Base-by-base conservation (phyloP, 2,797 vertebrate species). In the Tarsius wallacei region DNA sequence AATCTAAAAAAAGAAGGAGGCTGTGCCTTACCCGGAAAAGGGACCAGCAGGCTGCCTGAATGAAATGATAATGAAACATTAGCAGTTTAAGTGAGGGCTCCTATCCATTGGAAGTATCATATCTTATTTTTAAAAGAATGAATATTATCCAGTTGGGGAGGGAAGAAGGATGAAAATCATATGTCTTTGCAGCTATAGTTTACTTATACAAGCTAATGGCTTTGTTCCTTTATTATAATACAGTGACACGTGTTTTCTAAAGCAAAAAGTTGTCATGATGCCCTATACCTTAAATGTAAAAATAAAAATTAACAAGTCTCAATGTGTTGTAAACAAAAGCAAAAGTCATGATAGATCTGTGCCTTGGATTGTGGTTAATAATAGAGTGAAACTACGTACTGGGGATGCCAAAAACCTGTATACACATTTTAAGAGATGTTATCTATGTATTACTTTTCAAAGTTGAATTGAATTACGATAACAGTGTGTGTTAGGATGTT, bases 221-320 rank as follows among this genome's bases (percentile, higher is more conserved):
- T 80, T 84, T 96, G 42, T 59, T 90, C n/a, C 55, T 86, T 93
- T 95, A 63, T 92, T 95, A 73, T 66, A 26, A 88, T 85, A 63
- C 22, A 80, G 17, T 91, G 68, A 78, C 83, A 63, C 64, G 63
- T 70, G 31, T 91, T 94, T 90, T 95, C 66, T 74, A 57, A 91
- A 92, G 36, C 55, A 94, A 87, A 88, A 94, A 77, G 49, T 86
- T 96, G 36, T 74, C 59, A 73, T 81, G 70, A 90, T 73, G 55
- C 42, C 36, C 31, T 84, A 1, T 97, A 64, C 31, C 55, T 81
- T 85, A 96, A 81, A 36, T 80, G 26, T 64, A 42, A 70, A 31
- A 85, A 73, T 68, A 59, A 81, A 53, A 49, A 57, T 66, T 63
- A 84, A 93, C 11, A 77, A 89, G 42, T 36, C 11, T 71, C 59